Conservation (phyloP, 2,113 vertebrate species). For the Xenopus tropicalis region UCB_Xtro_10.0 CM004447.2:119459001-119459500, state of each 20-base stretch:
- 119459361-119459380: neutral
- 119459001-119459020: too few relatives aligned
- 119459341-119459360: neutral
- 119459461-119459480: too few relatives aligned
- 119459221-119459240: slow-evolving; percentile 88
- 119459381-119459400: slow-evolving; percentile 8
- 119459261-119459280: neutral
- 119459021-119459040: too few relatives aligned
- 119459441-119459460: neutral
- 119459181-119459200: slow-evolving; percentile 91
- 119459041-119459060: too few relatives aligned
- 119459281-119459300: too few relatives aligned
- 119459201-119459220: slow-evolving; percentile 87
- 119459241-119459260: slow-evolving; percentile 83
- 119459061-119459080: too few relatives aligned
- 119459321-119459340: neutral
- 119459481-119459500: too few relatives aligned
- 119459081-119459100: too few relatives aligned
- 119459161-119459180: slow-evolving; percentile 8
- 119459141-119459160: too few relatives aligned
- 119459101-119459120: too few relatives aligned
- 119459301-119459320: neutral
- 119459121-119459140: too few relatives aligned
- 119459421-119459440: neutral
- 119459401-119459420: neutral